These are phyloP conservation scores for Trematomus loennbergii DNA, from an alignment of 2,113 vertebrate genomes.

Conservation along the genomic window DNA sequence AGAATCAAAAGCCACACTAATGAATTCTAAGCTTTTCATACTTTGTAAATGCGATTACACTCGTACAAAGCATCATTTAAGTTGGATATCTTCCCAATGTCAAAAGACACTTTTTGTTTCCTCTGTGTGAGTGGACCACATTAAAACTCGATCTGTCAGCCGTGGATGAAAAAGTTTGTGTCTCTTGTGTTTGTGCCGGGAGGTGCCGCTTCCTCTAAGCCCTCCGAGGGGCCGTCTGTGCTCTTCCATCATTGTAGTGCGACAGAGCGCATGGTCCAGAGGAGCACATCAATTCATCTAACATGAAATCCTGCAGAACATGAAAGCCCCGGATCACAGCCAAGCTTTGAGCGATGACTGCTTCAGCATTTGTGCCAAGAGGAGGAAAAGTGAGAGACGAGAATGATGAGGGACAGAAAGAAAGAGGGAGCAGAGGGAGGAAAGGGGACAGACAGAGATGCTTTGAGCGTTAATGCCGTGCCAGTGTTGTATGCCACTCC, in stretches of 20 bases:
- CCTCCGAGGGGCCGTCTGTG: slow-evolving; percentile 52
- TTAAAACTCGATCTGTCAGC: slow-evolving; percentile 75
- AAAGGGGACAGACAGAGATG: slow-evolving; percentile 48
- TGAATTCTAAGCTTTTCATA: slow-evolving; percentile 65
- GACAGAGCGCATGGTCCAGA: slow-evolving; percentile 54
- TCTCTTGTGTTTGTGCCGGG: slow-evolving; percentile 63
- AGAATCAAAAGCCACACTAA: slow-evolving; percentile 57
- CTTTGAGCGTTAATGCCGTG: slow-evolving; percentile 55
- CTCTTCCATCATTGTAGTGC: slow-evolving; percentile 63
- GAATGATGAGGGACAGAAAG: slow-evolving; percentile 54
- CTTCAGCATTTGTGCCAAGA: slow-evolving; percentile 55
- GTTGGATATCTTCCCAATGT: slow-evolving; percentile 50
- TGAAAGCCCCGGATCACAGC: slow-evolving; percentile 63
- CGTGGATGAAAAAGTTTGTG: slow-evolving; percentile 47
- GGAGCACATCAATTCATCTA: slow-evolving; percentile 65
- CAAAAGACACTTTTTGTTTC: slow-evolving; percentile 61
- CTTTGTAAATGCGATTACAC: slow-evolving; percentile 58
- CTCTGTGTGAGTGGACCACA: slow-evolving; percentile 55
- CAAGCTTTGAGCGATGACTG: slow-evolving; percentile 64
- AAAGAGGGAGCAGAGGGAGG: slow-evolving; percentile 41
- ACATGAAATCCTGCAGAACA: slow-evolving; percentile 62
- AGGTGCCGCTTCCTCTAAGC: slow-evolving; percentile 55
- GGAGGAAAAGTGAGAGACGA: slow-evolving; percentile 52
- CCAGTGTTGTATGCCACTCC: slow-evolving; percentile 72
- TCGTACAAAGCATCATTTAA: slow-evolving; percentile 63